Percentiles rank a stretch among this genome's conserved stretches.
These are phyloP conservation scores for Drosophila borealis DNA, from an alignment of 2,888 invertebrate genomes.

Conservation along the genomic window DNA sequence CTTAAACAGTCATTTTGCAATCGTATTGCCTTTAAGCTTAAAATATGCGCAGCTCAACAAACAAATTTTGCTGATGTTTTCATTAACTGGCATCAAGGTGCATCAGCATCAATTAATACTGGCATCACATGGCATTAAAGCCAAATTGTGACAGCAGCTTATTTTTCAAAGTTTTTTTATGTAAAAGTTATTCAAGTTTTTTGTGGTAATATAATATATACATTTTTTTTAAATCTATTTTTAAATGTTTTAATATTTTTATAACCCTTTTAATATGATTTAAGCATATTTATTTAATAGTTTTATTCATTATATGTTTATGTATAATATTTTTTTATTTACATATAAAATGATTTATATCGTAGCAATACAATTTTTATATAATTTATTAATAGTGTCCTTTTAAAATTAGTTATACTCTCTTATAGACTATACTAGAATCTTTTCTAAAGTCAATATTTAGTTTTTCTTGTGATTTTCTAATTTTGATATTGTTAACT, in stretches of 20 bases:
- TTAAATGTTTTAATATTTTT: background rate
- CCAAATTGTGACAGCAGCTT: constrained; percentile 12
- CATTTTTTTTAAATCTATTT: background rate
- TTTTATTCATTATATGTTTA: background rate
- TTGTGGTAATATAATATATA: background rate
- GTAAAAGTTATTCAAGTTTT: background rate
- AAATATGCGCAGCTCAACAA: constrained; percentile 45
- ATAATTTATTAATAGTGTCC: too few species aligned
- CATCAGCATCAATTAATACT: constrained; percentile 38
- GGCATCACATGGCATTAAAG: constrained; percentile 36
- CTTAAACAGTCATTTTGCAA: constrained; percentile 61
- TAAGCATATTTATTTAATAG: background rate
- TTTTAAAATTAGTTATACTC: background rate
- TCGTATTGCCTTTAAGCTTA: constrained; percentile 66
- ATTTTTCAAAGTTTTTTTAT: background rate
- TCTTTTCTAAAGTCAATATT: background rate
- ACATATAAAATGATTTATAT: background rate
- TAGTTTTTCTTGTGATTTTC: too few species aligned
- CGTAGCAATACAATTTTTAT: too few species aligned
- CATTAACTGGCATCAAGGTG: constrained; percentile 25
- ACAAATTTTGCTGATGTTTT: constrained; percentile 34
- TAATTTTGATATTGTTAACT: background rate
- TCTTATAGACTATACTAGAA: background rate
- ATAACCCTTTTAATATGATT: background rate
- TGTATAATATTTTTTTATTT: background rate